Base-by-base conservation (phyloP, 1,140 invertebrate genomes). In the Geopemphigus sp. region DNA sequence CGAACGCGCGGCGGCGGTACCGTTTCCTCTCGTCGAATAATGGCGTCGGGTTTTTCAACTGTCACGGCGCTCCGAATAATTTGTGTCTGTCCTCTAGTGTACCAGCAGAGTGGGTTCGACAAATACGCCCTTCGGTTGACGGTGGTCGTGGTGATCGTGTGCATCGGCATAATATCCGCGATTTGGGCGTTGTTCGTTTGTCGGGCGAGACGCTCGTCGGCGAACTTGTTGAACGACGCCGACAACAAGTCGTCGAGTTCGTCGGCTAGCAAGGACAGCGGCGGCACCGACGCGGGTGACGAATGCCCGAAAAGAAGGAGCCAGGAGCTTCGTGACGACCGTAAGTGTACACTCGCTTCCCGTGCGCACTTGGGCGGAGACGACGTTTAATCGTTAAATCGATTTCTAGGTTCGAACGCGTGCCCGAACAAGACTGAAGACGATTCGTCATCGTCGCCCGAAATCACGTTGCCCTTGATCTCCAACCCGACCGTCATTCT, bases 131-230 rank as follows among this genome's bases (percentile, higher is more conserved):
- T 93, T 59, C 93, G 93, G 59, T 91, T 96, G 80, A 92, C 96
- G 82, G 91, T 95, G 82, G 95, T 97, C 80, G 92, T 93, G 4
- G 92, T 96, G 0, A 93, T 96, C 32, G 94, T 93, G 85, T 95
- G 95, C 85, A 92, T 95, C 50, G 93, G 97, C 22, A 90, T 91
- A 6, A 96, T 94, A 5, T 97, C 95, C 0, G 88, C 95, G 15
- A 89, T 96, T 39, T 97, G 95, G 95, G 94, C 96, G 15, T 90
- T 95, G 10, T 92, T 97, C 80, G 96, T 97, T 83, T 96, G 96
- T 84, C 92, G 95, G 83, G 94, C 93, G 84, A 87, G 89, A 19
- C 87, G 90, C 78, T 83, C 85, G 54, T 83, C 86, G 50, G 85
- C 80, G 39, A 82, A 26, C 59, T 80, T 59, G 68, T 54, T 80